Percentiles rank a stretch among this genome's conserved stretches.
phyloP scores from a whole-genome alignment of 2,888 invertebrate species.

The Sussaba pulchella region DNA sequence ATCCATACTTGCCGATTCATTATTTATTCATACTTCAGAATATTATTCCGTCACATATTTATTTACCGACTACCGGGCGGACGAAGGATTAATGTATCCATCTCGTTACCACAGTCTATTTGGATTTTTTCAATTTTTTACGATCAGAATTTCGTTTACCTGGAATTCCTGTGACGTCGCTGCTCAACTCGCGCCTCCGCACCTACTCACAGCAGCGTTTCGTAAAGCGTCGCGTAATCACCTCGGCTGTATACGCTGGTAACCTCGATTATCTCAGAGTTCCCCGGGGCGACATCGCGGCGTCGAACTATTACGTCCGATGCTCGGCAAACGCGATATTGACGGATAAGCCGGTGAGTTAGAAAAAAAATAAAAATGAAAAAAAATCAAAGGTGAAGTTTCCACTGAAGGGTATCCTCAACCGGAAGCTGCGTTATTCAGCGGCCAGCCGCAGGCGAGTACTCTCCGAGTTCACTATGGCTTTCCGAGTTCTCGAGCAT shows the following conservation, averaged over 20 bases:
- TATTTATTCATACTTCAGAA: no score
- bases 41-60: no score
- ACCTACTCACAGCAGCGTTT: neutral
- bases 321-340: constrained; percentile 30
- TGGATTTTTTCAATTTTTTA: no score
- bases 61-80: no score
- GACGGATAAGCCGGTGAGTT: constrained; percentile 36
- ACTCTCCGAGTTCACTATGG: neutral
- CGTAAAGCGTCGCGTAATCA: constrained; percentile 17
- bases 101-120: no score
- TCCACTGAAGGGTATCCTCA: neutral
- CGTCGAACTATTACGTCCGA: constrained; percentile 32
- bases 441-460: constrained; percentile 2
- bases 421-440: constrained; percentile 17
- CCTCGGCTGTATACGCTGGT: neutral
- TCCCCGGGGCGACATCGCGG: constrained; percentile 5
- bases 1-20: neutral
- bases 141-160: neutral
- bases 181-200: neutral
- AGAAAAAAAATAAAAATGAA: no score
- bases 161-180: neutral
- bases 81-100: no score
- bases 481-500: no score
- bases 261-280: neutral
- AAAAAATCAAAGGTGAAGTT: constrained; percentile 29